Evolutionary conservation across 2,113 vertebrate species (phyloP).

Genomic region (Vanacampus margaritifer): DNA sequence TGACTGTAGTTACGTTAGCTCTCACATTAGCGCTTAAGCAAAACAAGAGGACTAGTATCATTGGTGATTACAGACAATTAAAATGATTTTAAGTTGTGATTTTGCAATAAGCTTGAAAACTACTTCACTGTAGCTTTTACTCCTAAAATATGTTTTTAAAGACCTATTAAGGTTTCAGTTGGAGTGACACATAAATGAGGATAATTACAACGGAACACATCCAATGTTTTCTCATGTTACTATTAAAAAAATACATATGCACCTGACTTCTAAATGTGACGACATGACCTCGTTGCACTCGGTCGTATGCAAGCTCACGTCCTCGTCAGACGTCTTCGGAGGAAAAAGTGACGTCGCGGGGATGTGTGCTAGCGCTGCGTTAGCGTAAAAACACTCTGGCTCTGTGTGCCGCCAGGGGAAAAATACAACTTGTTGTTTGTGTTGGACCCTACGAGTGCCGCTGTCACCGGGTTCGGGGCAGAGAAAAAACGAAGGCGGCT

Average conservation of each 20-base stretch:
- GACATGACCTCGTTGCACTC: constrained; percentile 46
- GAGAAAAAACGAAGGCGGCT: constrained; percentile 37
- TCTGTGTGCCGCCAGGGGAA: constrained; percentile 38
- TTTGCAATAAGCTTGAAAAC: background rate
- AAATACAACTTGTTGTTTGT: constrained; percentile 61
- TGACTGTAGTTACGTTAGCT: background rate
- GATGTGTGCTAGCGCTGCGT: constrained; percentile 26
- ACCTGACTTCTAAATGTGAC: constrained; percentile 10
- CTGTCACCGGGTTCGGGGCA: constrained; percentile 35
- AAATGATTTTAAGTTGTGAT: background rate
- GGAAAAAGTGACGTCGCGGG: constrained; percentile 60
- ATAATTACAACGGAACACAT: constrained; percentile 6
- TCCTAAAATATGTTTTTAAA: background rate
- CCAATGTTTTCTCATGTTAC: background rate
- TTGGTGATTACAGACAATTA: background rate
- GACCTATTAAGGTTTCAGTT: background rate
- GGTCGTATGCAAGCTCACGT: constrained; percentile 58
- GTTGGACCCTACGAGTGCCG: constrained; percentile 43
- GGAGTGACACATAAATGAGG: constrained; percentile 2
- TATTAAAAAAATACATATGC: background rate
- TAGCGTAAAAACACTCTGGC: constrained; percentile 37
- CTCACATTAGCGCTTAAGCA: background rate
- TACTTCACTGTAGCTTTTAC: background rate
- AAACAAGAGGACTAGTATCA: background rate
- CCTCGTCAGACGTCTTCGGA: constrained; percentile 34